phyloP scores from a whole-genome alignment of 2,113 vertebrate species.

The Charina bottae region DNA sequence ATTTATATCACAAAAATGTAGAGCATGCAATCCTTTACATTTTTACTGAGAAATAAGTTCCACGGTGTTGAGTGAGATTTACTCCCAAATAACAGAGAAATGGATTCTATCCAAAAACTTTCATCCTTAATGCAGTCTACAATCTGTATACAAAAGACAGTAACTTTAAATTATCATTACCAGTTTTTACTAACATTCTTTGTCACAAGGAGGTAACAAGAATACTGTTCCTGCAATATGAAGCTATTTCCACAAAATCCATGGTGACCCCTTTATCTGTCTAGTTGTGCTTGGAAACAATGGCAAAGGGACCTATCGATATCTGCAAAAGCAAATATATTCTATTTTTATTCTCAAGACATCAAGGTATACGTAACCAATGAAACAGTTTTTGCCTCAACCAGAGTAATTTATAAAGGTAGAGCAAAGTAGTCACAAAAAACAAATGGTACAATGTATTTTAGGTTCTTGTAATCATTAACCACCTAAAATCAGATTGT shows the following conservation, averaged over 20 bases:
- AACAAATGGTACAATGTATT: background rate
- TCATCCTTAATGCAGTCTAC: background rate
- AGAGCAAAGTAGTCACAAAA: background rate
- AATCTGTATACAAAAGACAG: background rate
- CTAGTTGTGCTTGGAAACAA: conserved; percentile 39
- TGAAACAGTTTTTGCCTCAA: conserved; percentile 26
- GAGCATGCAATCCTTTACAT: background rate
- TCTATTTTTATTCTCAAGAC: conserved; percentile 16
- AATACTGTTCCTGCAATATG: rapidly evolving
- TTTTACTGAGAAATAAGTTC: background rate
- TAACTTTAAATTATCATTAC: background rate
- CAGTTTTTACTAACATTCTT: background rate
- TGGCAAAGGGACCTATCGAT: background rate
- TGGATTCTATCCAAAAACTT: background rate
- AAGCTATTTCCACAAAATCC: rapidly evolving
- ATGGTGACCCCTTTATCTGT: background rate
- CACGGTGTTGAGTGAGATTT: background rate
- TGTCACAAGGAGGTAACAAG: background rate
- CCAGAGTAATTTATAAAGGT: background rate
- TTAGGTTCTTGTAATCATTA: background rate
- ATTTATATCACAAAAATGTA: background rate
- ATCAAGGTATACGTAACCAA: background rate
- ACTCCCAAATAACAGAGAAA: background rate
- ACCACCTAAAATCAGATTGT: background rate
- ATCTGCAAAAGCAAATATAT: background rate